Evolutionary conservation across 2,113 vertebrate genomes (phyloP).

Genomic region (Leucosticte australis): DNA sequence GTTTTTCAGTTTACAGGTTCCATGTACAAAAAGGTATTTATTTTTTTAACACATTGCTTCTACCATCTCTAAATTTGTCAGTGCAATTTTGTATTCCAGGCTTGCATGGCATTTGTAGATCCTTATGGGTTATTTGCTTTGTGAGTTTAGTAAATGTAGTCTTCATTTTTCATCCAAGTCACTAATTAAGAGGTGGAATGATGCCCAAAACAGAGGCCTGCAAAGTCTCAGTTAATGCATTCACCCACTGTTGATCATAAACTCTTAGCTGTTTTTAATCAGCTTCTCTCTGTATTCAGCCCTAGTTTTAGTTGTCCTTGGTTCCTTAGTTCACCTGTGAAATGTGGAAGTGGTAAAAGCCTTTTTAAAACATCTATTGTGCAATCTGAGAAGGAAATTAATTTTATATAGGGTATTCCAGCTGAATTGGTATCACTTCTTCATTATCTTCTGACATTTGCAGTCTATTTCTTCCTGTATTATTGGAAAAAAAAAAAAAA

Average conservation of each 20-base stretch:
- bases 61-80: neutral
- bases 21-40: neutral
- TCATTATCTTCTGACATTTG: neutral
- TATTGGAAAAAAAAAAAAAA: neutral
- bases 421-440: neutral
- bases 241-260: neutral
- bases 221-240: neutral
- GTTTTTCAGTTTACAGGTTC: neutral
- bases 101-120: neutral
- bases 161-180: conserved; percentile 36
- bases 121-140: conserved; percentile 14
- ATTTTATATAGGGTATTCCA: neutral
- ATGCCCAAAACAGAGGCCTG: conserved; percentile 25
- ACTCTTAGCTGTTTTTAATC: neutral
- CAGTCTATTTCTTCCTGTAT: neutral
- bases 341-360: neutral
- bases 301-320: neutral
- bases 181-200: conserved; percentile 39
- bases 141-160: neutral
- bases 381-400: neutral
- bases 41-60: neutral
- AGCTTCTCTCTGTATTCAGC: neutral
- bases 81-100: neutral
- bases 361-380: neutral
- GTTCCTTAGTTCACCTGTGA: neutral